Evolutionary conservation across 2,888 invertebrate genomes (phyloP).

Genomic region (Drosophila phalerata): DNA sequence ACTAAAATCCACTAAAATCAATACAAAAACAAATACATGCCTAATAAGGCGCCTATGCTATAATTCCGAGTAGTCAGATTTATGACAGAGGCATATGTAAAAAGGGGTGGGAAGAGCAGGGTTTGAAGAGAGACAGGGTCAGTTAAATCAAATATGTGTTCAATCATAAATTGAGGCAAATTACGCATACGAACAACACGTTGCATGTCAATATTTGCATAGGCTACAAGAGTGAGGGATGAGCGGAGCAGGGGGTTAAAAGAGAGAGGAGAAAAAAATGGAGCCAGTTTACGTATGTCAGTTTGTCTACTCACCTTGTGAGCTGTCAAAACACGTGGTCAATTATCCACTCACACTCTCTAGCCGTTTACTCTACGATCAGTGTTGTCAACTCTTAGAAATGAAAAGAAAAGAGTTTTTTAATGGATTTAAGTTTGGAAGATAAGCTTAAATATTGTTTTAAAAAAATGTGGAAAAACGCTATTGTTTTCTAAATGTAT

Average conservation of each 20-base stretch:
- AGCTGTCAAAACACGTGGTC: conserved; percentile 41
- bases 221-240: conserved; percentile 13
- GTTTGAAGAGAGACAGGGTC: neutral
- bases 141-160: conserved; percentile 50
- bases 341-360: conserved; percentile 16
- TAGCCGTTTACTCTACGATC: too few species aligned
- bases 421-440: too few species aligned
- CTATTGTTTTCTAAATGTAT: too few species aligned
- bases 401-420: too few species aligned
- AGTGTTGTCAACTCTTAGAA: too few species aligned
- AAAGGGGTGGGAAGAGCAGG: conserved; percentile 16
- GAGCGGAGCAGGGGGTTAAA: neutral
- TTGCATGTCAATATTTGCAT: conserved; percentile 74
- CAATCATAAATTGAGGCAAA: conserved; percentile 68
- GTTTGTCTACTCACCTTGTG: conserved; percentile 13
- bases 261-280: neutral
- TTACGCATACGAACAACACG: conserved; percentile 65
- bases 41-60: conserved; percentile 53
- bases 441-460: too few species aligned
- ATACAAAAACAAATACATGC: conserved; percentile 45
- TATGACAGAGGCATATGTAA: conserved; percentile 30
- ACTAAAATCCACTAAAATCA: conserved; percentile 35
- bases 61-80: conserved; percentile 43
- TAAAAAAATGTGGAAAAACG: too few species aligned
- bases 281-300: conserved; percentile 6